Conservation (phyloP, 92 coral and sea anemone genomes). For the Heliopora coerulea region DNA sequence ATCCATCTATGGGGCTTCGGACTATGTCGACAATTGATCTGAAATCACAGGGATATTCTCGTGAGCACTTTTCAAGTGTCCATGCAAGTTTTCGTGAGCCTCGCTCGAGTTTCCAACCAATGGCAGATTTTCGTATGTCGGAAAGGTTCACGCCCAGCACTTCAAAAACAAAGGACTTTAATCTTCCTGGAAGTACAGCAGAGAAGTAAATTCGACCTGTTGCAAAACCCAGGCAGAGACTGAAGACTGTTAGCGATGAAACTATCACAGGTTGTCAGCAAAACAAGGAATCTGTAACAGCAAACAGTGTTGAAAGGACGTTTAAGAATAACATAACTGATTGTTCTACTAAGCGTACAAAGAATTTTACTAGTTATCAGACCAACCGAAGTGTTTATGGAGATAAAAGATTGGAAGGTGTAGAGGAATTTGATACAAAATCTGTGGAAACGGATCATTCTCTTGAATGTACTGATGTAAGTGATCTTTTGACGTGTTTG, state of each 20-base stretch:
- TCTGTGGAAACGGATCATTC: not conserved
- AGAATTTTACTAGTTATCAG: not conserved
- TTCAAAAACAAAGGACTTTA: not conserved
- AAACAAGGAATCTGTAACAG: not conserved
- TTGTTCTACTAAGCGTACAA: not conserved
- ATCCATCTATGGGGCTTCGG: slow-evolving; percentile 13
- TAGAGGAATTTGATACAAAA: not conserved
- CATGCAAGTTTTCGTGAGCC: slow-evolving; percentile 39
- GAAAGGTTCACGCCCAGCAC: slow-evolving; percentile 18
- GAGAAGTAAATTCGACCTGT: slow-evolving; percentile 25
- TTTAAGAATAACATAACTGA: not conserved
- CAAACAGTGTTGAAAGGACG: not conserved
- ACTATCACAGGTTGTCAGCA: not conserved
- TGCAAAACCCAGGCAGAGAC: slow-evolving; percentile 26
- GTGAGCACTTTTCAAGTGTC: slow-evolving; percentile 2
- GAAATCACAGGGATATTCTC: slow-evolving; percentile 18
- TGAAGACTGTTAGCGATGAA: not conserved
- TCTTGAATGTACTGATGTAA: slow-evolving; percentile 39
- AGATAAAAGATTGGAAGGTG: not conserved
- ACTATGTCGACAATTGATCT: slow-evolving; percentile 33
- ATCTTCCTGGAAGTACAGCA: not conserved
- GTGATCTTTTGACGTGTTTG: not conserved
- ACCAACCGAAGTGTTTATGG: slow-evolving; percentile 6
- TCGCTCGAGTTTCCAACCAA: slow-evolving; percentile 24
- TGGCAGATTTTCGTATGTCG: slow-evolving; percentile 32